These are phyloP conservation scores for Tetraodon nigroviridis DNA, from an alignment of 2,113 vertebrate species.

Conservation along the genomic window DNA sequence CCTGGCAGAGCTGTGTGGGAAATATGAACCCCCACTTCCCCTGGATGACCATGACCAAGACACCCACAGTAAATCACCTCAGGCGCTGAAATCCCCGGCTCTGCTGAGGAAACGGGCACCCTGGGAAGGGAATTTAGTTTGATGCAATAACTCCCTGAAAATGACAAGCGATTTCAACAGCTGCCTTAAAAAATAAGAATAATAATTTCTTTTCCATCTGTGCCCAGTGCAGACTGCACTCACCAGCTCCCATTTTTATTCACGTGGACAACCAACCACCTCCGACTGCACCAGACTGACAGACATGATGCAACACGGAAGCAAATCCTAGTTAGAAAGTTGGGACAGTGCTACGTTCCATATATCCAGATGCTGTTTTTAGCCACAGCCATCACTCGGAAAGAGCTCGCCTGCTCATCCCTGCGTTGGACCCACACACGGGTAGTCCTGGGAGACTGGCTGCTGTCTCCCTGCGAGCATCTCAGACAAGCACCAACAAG, in stretches of 20 bases:
- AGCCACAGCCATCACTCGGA: conserved; percentile 7
- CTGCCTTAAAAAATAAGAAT: conserved; percentile 10
- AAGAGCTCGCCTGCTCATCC: conserved; percentile 30
- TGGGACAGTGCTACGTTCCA: neutral
- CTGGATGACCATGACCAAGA: conserved; percentile 57
- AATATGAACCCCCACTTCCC: conserved; percentile 46
- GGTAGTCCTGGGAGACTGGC: conserved; percentile 37
- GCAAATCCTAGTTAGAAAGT: conserved; percentile 21
- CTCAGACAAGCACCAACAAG: conserved; percentile 50
- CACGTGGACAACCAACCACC: neutral
- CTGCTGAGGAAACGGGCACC: conserved; percentile 59
- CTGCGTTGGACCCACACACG: conserved; percentile 29
- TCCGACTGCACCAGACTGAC: conserved; percentile 9
- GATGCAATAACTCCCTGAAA: conserved; percentile 47
- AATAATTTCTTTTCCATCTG: too few species aligned
- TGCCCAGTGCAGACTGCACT: conserved; percentile 10
- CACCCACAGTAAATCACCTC: conserved; percentile 63
- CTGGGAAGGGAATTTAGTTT: conserved; percentile 68
- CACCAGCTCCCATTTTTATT: conserved; percentile 13
- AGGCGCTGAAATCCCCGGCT: conserved; percentile 65
- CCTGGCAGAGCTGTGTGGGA: conserved; percentile 53
- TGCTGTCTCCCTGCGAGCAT: conserved; percentile 34
- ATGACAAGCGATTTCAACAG: conserved; percentile 41
- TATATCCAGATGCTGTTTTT: conserved; percentile 16
- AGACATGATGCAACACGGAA: conserved; percentile 28